Base-by-base conservation (phyloP, 2,888 invertebrate species). In the Cylloceria caligata region DNA sequence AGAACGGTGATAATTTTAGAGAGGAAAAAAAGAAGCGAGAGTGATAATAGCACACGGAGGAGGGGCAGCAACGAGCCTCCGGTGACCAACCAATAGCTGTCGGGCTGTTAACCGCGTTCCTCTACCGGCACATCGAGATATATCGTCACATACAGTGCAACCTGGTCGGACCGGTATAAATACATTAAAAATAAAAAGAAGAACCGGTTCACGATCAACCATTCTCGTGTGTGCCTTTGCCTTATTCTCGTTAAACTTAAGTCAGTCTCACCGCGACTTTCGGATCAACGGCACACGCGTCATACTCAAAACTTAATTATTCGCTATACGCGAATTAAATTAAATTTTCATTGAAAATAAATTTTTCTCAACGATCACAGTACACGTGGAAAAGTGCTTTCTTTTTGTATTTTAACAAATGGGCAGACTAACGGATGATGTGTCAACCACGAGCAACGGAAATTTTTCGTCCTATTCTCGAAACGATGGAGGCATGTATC, bases 21-120 rank as follows among this genome's bases (percentile, higher is more conserved):
- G 27, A 65, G 65, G 16, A 11, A 60, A 34, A 36, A 45, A 65
- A 45, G 16, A 6, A 11, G 30, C 5, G 24, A 19, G 24, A 0
- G 36, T 39, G 68, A 24, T 39, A 52, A 52, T 60, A 55, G 24
- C 30, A 71, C 49, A 36, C 76, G 52, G 34, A 36, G 60, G 60
- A 60, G 60, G 16, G 60, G 60, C 60, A 34, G 36, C 16, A 13
- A 34, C 83, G 82, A 84, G 86, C 83, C 84, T 75, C 67, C 83
- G 57, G 2, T 3, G 16, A 6, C 16, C 24, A 68, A 9, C 81
- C 84, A 86, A 84, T 86, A 57, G 69, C 55, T 13, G 13, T 16
- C 30, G 36, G 52, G 16, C 16, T 3, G n/a, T 21, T 27, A 27
- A 27, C 27, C 27, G n/a, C 55, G 4, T 52, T 52, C 55, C 55